Evolutionary conservation across 2,888 invertebrate species (phyloP).

Genomic region (Drosophila prostipennis): DNA sequence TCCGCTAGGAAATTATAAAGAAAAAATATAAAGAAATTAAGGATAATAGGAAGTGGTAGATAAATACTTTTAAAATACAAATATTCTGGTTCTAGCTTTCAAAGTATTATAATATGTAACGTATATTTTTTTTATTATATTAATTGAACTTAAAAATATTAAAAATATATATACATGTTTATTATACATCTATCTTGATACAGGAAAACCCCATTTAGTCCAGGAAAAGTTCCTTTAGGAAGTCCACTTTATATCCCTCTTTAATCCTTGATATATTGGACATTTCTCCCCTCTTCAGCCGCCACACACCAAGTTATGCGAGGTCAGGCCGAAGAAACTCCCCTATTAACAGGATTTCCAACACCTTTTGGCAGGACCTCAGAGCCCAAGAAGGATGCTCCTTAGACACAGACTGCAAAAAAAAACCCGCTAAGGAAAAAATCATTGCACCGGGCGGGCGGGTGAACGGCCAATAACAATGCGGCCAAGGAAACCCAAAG

Average conservation of each 20-base stretch:
- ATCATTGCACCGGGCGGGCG: constrained; percentile 73
- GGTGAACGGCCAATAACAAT: constrained; percentile 66
- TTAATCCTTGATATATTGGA: constrained; percentile 32
- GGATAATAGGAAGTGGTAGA: too few species aligned
- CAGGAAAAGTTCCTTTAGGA: neutral
- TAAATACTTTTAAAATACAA: too few species aligned
- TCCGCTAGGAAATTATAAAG: neutral
- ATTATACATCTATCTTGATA: too few species aligned
- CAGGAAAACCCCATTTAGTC: neutral
- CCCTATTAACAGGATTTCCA: constrained; percentile 68
- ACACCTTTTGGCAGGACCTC: constrained; percentile 61
- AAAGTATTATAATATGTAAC: too few species aligned
- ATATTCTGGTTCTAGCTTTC: too few species aligned
- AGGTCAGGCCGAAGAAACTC: constrained; percentile 51
- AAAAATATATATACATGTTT: too few species aligned
- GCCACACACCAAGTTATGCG: constrained; percentile 34
- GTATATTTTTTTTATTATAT: too few species aligned
- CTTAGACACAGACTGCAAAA: constrained; percentile 46
- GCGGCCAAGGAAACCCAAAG: constrained; percentile 56
- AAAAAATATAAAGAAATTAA: too few species aligned
- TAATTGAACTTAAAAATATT: neutral
- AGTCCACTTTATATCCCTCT: neutral
- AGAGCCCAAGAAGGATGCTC: constrained; percentile 15
- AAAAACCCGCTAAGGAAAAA: constrained; percentile 55
- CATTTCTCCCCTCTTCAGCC: neutral